phyloP scores from a whole-genome alignment of 1,140 invertebrate genomes.

The Apis laboriosa region DNA sequence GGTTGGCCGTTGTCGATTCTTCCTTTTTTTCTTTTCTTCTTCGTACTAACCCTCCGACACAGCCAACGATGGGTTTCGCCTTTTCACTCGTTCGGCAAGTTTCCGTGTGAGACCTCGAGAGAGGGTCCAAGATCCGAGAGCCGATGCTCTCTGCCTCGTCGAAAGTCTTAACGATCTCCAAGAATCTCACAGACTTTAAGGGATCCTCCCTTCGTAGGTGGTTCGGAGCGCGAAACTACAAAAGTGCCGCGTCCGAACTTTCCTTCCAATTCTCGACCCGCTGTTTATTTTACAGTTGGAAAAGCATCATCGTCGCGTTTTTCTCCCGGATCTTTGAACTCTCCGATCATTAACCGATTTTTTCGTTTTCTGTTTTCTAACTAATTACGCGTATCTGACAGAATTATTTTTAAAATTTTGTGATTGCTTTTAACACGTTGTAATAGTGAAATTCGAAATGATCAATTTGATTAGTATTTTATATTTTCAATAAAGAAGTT shows the following conservation, averaged over 20 bases:
- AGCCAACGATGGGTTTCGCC: conserved; percentile 10
- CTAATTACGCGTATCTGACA: too few species aligned
- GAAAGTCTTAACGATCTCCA: conserved; percentile 63
- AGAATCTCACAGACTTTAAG: conserved; percentile 44
- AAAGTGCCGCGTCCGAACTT: conserved; percentile 41
- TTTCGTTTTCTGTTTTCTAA: background rate
- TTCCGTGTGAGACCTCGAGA: conserved; percentile 44
- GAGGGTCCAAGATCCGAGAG: conserved; percentile 33
- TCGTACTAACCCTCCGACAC: background rate
- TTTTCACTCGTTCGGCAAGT: conserved; percentile 45
- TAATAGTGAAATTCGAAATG: too few species aligned
- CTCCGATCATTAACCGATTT: background rate
- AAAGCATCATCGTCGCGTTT: too few species aligned
- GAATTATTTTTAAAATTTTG: too few species aligned
- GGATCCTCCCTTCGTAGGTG: conserved; percentile 33
- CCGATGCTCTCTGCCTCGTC: conserved; percentile 47
- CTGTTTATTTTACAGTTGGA: conserved; percentile 33
- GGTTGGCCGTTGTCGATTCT: conserved; percentile 19
- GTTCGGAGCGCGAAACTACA: conserved; percentile 45
- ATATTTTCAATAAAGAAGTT: too few species aligned
- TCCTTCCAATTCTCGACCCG: background rate
- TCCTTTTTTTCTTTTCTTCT: background rate
- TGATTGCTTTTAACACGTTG: too few species aligned
- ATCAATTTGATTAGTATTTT: too few species aligned
- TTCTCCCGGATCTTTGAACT: background rate